Percentiles rank a stretch among this genome's conserved stretches.
Evolutionary conservation across 2,113 vertebrate genomes (phyloP).

Genomic region (Sorex fumeus): DNA sequence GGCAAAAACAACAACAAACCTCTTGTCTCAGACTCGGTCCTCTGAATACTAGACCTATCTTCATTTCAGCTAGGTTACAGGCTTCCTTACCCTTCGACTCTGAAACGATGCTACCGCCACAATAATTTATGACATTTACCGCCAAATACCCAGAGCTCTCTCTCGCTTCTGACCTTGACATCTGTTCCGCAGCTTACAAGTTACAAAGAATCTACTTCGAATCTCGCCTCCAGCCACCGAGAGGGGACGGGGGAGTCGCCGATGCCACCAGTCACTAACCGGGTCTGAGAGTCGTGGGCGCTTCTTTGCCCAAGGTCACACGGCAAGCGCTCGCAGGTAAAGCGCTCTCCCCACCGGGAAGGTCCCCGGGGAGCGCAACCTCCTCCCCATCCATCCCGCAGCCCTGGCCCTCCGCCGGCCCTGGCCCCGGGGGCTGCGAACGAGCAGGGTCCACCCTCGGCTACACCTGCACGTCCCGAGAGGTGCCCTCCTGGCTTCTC

Average conservation of each 20-base stretch:
- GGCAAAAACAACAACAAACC: background rate
- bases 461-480: background rate
- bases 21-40: background rate
- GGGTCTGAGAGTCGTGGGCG: background rate
- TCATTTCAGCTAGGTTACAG: too few relatives aligned
- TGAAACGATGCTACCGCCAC: background rate
- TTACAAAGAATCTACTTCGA: slow-evolving; percentile 60
- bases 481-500: background rate
- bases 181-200: slow-evolving; percentile 16
- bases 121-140: slow-evolving; percentile 25
- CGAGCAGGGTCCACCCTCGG: background rate
- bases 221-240: background rate
- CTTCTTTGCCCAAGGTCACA: slow-evolving; percentile 55
- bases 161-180: slow-evolving; percentile 57
- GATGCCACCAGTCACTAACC: background rate
- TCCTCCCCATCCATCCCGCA: background rate
- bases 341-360: background rate
- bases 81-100: background rate
- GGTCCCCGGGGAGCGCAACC: background rate
- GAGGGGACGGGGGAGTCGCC: background rate
- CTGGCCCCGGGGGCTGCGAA: background rate
- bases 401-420: background rate
- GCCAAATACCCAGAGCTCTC: slow-evolving; percentile 34
- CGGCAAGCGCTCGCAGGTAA: background rate
- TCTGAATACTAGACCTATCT: background rate